These are phyloP conservation scores for Lasioglossum albipes DNA, from an alignment of 1,140 invertebrate genomes.

Conservation along the genomic window DNA sequence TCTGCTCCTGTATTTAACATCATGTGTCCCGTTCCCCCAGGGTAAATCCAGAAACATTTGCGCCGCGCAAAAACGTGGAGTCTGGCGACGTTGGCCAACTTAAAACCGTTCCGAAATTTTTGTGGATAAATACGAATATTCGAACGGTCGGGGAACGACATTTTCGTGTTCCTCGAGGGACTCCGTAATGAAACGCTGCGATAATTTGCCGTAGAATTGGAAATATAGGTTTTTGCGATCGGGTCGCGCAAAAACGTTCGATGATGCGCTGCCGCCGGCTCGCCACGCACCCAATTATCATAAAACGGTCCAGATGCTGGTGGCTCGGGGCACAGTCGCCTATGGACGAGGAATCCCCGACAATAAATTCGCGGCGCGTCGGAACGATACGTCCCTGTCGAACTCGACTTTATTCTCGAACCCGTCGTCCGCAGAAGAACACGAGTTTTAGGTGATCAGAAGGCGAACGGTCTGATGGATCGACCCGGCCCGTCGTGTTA, in stretches of 20 bases:
- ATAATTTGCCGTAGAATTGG: no score
- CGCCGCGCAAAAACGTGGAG: no score
- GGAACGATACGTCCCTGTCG: slow-evolving; percentile 58
- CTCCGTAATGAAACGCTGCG: no score
- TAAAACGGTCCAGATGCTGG: slow-evolving; percentile 68
- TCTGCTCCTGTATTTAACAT: no score
- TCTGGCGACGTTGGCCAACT: no score
- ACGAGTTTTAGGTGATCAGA: slow-evolving; percentile 51
- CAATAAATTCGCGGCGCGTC: slow-evolving; percentile 59
- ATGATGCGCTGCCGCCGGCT: slow-evolving; percentile 47
- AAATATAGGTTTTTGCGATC: neutral
- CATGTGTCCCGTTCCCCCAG: no score
- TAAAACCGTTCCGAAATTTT: no score
- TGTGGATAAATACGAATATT: no score
- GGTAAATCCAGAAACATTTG: no score
- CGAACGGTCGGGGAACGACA: no score
- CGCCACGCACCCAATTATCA: slow-evolving; percentile 66
- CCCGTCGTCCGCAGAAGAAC: slow-evolving; percentile 45
- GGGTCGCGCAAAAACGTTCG: slow-evolving; percentile 50
- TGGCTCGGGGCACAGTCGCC: slow-evolving; percentile 4
- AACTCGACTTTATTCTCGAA: slow-evolving; percentile 51
- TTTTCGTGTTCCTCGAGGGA: no score
- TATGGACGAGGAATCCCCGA: slow-evolving; percentile 22
- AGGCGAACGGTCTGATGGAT: slow-evolving; percentile 49
- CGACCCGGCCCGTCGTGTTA: slow-evolving; percentile 47